A percentile compares a stretch with the other conserved stretches of the same genome.
Conservation (phyloP, 2,888 invertebrate species). For the Rhamphomyia laevipes region DNA sequence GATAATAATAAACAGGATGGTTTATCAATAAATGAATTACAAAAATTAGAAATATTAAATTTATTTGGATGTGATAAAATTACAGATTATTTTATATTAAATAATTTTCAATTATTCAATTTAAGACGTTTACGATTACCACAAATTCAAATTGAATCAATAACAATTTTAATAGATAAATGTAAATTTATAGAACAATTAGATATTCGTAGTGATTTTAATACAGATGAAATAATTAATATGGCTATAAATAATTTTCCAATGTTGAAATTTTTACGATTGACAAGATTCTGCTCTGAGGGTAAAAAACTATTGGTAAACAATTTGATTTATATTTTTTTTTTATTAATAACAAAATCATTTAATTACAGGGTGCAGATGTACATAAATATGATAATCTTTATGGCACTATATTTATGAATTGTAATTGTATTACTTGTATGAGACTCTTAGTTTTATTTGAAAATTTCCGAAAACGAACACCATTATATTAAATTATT, state of each 20-base stretch:
- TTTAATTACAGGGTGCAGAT: no score
- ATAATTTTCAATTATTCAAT: neutral
- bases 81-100: neutral
- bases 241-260: neutral
- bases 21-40: neutral
- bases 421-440: no score
- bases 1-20: neutral
- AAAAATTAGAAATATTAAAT: neutral
- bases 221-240: neutral
- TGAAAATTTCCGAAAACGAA: no score
- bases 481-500: no score
- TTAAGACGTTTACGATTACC: neutral
- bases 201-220: neutral
- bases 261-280: neutral
- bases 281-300: neutral
- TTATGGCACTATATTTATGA: no score
- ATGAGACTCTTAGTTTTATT: no score
- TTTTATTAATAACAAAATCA: constrained; percentile 15
- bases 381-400: no score
- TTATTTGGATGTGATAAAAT: neutral
- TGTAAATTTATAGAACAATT: neutral
- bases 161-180: neutral
- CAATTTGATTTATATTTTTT: no score
- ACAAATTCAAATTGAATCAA: neutral
- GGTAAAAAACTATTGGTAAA: neutral